Evolutionary conservation across 2,888 invertebrate species (phyloP).

Genomic region (Parnassius mnemosyne): DNA sequence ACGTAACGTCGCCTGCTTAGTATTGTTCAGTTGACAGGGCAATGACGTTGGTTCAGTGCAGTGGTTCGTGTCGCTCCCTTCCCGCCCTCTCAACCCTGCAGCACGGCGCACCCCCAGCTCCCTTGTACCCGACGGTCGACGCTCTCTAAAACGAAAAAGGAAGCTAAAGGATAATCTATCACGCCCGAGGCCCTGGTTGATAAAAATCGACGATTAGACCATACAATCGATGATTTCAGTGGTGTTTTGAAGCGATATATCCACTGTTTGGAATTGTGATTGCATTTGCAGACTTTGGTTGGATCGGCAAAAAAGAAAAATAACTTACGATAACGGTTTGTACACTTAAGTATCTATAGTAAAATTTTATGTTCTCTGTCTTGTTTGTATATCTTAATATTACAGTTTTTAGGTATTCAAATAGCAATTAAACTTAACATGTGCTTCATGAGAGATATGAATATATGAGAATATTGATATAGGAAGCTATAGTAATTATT

Average conservation of each 20-base stretch:
- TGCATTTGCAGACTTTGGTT: neutral
- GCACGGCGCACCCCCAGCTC: conserved; percentile 39
- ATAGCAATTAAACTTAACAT: too few relatives aligned
- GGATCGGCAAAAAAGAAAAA: too few relatives aligned
- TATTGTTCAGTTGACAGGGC: conserved; percentile 79
- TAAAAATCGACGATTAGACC: conserved; percentile 78
- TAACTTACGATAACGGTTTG: too few relatives aligned
- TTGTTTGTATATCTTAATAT: too few relatives aligned
- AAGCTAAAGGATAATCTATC: conserved; percentile 79
- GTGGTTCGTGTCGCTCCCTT: conserved; percentile 48
- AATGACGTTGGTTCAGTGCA: conserved; percentile 73
- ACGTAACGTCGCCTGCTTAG: conserved; percentile 75
- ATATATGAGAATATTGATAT: too few relatives aligned
- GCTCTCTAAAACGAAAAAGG: conserved; percentile 78
- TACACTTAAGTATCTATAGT: too few relatives aligned
- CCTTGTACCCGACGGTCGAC: conserved; percentile 74
- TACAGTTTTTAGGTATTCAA: too few relatives aligned
- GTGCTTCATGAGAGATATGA: too few relatives aligned
- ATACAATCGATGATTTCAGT: conserved; percentile 65
- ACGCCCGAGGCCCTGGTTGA: conserved; percentile 74
- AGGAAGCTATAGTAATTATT: too few relatives aligned
- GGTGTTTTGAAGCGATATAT: conserved; percentile 36
- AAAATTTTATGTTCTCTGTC: too few relatives aligned
- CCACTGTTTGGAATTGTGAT: conserved; percentile 10
- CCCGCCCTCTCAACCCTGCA: conserved; percentile 34